Evolutionary conservation across 2,888 invertebrate species (phyloP).

Genomic region (Pyrrhia umbra): DNA sequence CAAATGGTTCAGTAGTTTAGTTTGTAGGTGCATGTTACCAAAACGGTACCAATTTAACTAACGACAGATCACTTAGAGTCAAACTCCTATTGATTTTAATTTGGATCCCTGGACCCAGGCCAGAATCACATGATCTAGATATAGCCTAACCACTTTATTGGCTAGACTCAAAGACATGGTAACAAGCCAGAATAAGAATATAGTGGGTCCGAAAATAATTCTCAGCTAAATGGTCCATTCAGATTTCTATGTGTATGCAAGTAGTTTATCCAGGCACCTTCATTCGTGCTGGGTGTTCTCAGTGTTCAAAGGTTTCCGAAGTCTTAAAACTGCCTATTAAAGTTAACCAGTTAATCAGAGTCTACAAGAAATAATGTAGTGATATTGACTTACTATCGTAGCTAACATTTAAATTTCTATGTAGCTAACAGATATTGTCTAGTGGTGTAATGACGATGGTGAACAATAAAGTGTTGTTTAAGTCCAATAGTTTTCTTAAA

Average conservation of each 20-base stretch:
- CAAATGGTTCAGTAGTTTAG: not conserved
- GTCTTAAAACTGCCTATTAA: no score
- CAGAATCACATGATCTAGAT: conserved; percentile 19
- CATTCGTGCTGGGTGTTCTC: not conserved
- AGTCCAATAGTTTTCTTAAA: no score
- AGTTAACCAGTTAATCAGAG: no score
- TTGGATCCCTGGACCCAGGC: conserved; percentile 43
- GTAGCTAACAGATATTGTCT: no score
- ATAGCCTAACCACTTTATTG: conserved; percentile 19
- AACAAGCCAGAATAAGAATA: not conserved
- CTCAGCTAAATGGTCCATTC: not conserved
- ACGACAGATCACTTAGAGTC: conserved; percentile 43
- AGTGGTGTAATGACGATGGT: no score
- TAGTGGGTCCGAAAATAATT: not conserved
- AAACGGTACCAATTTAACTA: conserved; percentile 44
- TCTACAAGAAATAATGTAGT: no score
- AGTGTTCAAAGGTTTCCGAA: no score
- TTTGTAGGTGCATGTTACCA: conserved; percentile 19
- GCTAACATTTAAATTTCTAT: no score
- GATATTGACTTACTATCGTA: no score
- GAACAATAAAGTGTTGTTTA: no score
- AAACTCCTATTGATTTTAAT: conserved; percentile 53
- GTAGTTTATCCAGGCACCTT: not conserved
- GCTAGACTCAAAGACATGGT: conserved; percentile 17
- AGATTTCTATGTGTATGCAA: not conserved